phyloP scores from a whole-genome alignment of 2,888 invertebrate species.

The Nemapogon koenigi region DNA sequence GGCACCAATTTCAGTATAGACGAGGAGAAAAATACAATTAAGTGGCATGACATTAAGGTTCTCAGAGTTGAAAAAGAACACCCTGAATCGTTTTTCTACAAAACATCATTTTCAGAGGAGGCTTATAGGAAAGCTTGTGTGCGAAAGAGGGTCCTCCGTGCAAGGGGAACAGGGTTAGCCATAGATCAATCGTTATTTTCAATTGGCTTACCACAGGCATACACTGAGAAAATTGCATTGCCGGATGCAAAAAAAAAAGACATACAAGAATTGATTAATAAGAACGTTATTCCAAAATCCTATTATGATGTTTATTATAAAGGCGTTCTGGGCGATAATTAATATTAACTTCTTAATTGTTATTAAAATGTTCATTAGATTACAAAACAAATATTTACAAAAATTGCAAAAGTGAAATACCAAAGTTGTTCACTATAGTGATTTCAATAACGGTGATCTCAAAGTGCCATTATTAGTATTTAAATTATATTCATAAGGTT shows the following conservation, averaged over 20 bases:
- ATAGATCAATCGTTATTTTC: conserved; percentile 11
- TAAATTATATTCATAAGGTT: conserved; percentile 6
- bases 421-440: not conserved
- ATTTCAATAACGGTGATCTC: conserved; percentile 3
- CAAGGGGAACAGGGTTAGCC: conserved; percentile 9
- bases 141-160: conserved; percentile 8
- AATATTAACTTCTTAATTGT: conserved; percentile 1
- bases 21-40: conserved; percentile 13
- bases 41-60: conserved; percentile 16
- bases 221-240: conserved; percentile 5
- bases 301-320: conserved; percentile 12
- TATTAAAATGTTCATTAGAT: conserved; percentile 6
- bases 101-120: conserved; percentile 15
- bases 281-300: conserved; percentile 14
- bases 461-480: conserved; percentile 6
- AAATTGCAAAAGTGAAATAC: conserved; percentile 4
- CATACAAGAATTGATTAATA: conserved; percentile 14
- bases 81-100: conserved; percentile 15
- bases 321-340: conserved; percentile 2
- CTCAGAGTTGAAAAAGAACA: conserved; percentile 15
- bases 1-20: conserved; percentile 16
- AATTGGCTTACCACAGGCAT: conserved; percentile 10
- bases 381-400: not conserved
- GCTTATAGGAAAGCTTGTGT: conserved; percentile 7
- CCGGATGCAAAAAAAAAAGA: conserved; percentile 10